phyloP scores from a whole-genome alignment of 1,140 invertebrate species.

The Leptinotarsa undecemlineata region DNA sequence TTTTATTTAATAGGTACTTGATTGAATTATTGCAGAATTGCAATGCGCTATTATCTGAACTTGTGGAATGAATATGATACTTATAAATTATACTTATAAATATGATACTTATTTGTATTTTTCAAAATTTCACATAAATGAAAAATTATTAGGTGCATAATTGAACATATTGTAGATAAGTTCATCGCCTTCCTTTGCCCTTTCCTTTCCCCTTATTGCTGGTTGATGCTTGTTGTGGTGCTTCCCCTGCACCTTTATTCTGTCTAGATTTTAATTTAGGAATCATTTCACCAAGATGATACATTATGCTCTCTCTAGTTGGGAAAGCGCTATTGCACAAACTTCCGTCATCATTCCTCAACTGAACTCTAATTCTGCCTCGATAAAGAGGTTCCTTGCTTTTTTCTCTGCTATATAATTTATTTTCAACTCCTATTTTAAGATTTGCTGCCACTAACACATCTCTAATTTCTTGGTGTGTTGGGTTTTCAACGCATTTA shows the following conservation, averaged over 20 bases:
- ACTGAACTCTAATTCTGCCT: slow-evolving; percentile 88
- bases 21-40: no score
- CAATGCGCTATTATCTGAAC: no score
- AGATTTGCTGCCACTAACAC: slow-evolving; percentile 82
- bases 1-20: no score
- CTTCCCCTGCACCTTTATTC: slow-evolving; percentile 46
- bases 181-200: slow-evolving; percentile 41
- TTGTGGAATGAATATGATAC: no score
- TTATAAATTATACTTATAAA: no score
- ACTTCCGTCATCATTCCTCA: slow-evolving; percentile 90
- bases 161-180: neutral
- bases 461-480: slow-evolving; percentile 90
- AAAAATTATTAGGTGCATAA: neutral
- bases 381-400: slow-evolving; percentile 84
- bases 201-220: slow-evolving; percentile 51
- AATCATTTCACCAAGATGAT: slow-evolving; percentile 81
- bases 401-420: slow-evolving; percentile 87
- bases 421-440: slow-evolving; percentile 90
- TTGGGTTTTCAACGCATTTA: slow-evolving; percentile 92
- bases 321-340: slow-evolving; percentile 74
- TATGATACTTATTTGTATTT: no score
- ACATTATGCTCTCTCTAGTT: slow-evolving; percentile 76
- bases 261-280: slow-evolving; percentile 88
- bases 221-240: slow-evolving; percentile 33
- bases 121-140: neutral